A percentile compares a stretch with the other conserved stretches of the same genome.
Evolutionary conservation across 2,888 invertebrate species (phyloP).

Genomic region (Cremastinae sp.): DNA sequence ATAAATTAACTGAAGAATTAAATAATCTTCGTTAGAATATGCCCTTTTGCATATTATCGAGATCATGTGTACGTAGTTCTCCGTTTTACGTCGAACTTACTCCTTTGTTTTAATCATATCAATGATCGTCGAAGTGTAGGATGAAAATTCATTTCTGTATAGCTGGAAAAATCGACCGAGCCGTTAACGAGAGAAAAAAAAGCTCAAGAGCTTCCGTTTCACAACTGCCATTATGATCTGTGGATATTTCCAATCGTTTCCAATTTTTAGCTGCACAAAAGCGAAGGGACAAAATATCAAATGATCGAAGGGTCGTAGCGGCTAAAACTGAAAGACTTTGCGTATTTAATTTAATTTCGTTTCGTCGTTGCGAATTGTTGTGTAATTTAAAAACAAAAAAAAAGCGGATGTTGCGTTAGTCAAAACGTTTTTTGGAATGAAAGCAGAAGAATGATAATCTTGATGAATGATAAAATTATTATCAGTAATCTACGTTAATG

Average conservation of each 20-base stretch:
- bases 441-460: not conserved
- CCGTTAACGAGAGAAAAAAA: slow-evolving; percentile 38
- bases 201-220: slow-evolving; percentile 54
- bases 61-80: slow-evolving; percentile 29
- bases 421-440: slow-evolving; percentile 2
- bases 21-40: slow-evolving; percentile 24
- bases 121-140: not conserved
- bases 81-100: slow-evolving; percentile 25
- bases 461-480: slow-evolving; percentile 26
- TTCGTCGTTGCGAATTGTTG: slow-evolving; percentile 23
- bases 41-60: slow-evolving; percentile 36
- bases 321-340: slow-evolving; percentile 16
- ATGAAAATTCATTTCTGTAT: slow-evolving; percentile 2
- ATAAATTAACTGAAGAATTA: slow-evolving; percentile 36
- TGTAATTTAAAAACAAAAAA: slow-evolving; percentile 5
- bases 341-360: slow-evolving; percentile 10
- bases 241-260: slow-evolving; percentile 26
- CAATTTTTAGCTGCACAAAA: not conserved
- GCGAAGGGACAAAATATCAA: slow-evolving; percentile 10
- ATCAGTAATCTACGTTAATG: slow-evolving; percentile 31
- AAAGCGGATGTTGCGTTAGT: slow-evolving; percentile 33
- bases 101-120: slow-evolving; percentile 3
- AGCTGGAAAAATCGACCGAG: slow-evolving; percentile 33
- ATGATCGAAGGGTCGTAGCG: not conserved
- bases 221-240: slow-evolving; percentile 54